Evolutionary conservation across 2,888 invertebrate genomes (phyloP), one percentile per base, ranked within the genome.

Genomic region (Dryobotodes eremita): DNA sequence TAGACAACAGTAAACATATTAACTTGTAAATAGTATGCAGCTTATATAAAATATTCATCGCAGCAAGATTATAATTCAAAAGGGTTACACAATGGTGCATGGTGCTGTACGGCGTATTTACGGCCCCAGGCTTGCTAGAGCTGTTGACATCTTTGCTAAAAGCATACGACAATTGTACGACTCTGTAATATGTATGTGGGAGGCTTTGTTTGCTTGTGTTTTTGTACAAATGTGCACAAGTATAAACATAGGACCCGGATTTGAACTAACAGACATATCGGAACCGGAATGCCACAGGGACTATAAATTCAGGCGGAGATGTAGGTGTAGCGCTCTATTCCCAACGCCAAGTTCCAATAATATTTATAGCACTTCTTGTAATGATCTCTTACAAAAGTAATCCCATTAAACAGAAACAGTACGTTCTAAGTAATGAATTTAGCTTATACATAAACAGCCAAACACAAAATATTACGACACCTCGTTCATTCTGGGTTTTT

Each of bases 121-220:
- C 75, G 69, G 71, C 75, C 82, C 71, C 68, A 66, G 65, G 75
- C 82, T 86, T 75, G 65, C 68, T 81, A 78, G 83, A 79, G 88
- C 79, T 81, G 79, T 88, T 83, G 86, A 87, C 81, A 83, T 86
- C 71, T 87, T 71, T 76, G 82, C 79, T 88, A 84, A 87, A 87
- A 88, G 86, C 84, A 61, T 77, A 82, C 81, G 69, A 69, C 78
- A 78, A 81, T 81, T 77, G 79, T 76, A 77, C 75, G 68, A 75
- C 64, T 71, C 65, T 77, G 71, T 78, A 75, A 65, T 74, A 65
- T 62, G 53, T 62, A 75, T 77, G 84, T 78, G 53, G 69, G 64
- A 75, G 70, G 70, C 61, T 71, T 76, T 82, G 72, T 65, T 61
- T 75, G 71, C 65, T 42, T 66, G 62, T 76, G 86, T 82, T 79